A percentile compares a stretch with the other conserved stretches of the same genome.
Evolutionary conservation across 1,140 invertebrate genomes (phyloP).

Genomic region (Bactericera cockerelli): DNA sequence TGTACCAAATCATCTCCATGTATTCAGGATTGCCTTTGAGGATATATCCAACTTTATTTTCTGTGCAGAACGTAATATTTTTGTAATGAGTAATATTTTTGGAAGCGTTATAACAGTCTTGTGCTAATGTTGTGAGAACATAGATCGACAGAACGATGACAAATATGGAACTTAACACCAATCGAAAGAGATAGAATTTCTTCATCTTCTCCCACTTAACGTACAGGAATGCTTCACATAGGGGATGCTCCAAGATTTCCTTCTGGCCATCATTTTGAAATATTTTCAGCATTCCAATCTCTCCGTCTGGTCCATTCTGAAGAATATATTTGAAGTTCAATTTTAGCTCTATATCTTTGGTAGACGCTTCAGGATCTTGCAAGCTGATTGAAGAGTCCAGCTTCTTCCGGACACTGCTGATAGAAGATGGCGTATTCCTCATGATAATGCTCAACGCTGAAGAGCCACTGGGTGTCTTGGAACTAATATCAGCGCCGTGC

Average conservation of each 20-base stretch:
- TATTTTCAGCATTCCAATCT: slow-evolving; percentile 64
- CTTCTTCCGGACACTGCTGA: slow-evolving; percentile 57
- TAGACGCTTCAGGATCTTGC: slow-evolving; percentile 57
- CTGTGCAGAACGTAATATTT: slow-evolving; percentile 36
- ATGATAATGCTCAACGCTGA: slow-evolving; percentile 66
- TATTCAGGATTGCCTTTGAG: slow-evolving; percentile 50
- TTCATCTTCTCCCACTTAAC: slow-evolving; percentile 78
- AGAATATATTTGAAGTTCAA: slow-evolving; percentile 61
- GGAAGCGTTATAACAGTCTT: slow-evolving; percentile 60
- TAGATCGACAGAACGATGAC: slow-evolving; percentile 59
- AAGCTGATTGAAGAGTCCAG: slow-evolving; percentile 59
- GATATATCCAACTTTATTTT: slow-evolving; percentile 53
- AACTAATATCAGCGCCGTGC: slow-evolving; percentile 68
- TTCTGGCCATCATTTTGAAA: slow-evolving; percentile 71
- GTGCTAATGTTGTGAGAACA: slow-evolving; percentile 54
- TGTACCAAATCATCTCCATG: slow-evolving; percentile 62
- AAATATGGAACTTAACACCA: slow-evolving; percentile 64
- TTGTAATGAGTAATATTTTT: slow-evolving; percentile 32
- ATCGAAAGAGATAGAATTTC: slow-evolving; percentile 65
- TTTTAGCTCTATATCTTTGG: slow-evolving; percentile 62
- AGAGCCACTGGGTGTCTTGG: slow-evolving; percentile 63
- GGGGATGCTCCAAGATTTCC: slow-evolving; percentile 60
- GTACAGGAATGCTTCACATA: slow-evolving; percentile 66
- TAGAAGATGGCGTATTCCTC: slow-evolving; percentile 61
- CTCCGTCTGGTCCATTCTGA: slow-evolving; percentile 58